These are phyloP conservation scores for Ganaspis sp. DNA, from an alignment of 1,140 invertebrate genomes.

Conservation along the genomic window DNA sequence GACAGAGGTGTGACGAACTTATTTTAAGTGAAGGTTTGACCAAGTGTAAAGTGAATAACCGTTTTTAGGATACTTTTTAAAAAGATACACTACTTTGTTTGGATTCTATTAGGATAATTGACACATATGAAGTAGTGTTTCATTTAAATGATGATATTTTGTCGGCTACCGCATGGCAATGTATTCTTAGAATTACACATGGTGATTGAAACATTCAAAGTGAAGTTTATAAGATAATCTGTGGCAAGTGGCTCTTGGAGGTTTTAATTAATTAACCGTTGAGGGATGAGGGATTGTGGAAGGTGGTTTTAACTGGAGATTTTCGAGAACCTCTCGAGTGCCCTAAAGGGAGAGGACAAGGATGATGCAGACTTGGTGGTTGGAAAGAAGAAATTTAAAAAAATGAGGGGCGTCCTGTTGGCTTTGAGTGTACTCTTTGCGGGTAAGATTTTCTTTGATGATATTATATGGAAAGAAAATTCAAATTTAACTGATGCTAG, in stretches of 20 bases:
- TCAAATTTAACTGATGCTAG: not conserved
- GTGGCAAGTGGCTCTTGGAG: constrained; percentile 3
- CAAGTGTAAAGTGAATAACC: not conserved
- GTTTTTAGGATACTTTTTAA: not conserved
- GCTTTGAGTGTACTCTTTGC: constrained; percentile 66
- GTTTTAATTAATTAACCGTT: not conserved
- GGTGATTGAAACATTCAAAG: constrained; percentile 7
- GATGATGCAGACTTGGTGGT: constrained; percentile 51
- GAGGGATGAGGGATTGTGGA: not conserved
- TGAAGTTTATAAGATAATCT: constrained; percentile 17
- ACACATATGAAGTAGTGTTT: too few relatives aligned
- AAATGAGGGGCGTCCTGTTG: constrained; percentile 66
- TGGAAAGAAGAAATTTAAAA: constrained; percentile 48
- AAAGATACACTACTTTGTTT: too few relatives aligned
- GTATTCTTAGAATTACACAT: not conserved
- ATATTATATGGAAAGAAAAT: not conserved
- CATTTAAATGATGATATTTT: not conserved
- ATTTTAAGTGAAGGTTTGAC: not conserved
- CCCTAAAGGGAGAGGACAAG: not conserved
- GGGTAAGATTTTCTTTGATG: constrained; percentile 55
- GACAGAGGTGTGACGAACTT: not conserved
- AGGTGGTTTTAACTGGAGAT: constrained; percentile 29
- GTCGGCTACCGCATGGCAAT: not conserved
- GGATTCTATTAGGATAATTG: too few relatives aligned
- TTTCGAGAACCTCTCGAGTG: constrained; percentile 30